Evolutionary conservation across 2,797 vertebrate species (phyloP), one percentile per base, ranked within the genome.

Genomic region (Takifugu ocellatus): DNA sequence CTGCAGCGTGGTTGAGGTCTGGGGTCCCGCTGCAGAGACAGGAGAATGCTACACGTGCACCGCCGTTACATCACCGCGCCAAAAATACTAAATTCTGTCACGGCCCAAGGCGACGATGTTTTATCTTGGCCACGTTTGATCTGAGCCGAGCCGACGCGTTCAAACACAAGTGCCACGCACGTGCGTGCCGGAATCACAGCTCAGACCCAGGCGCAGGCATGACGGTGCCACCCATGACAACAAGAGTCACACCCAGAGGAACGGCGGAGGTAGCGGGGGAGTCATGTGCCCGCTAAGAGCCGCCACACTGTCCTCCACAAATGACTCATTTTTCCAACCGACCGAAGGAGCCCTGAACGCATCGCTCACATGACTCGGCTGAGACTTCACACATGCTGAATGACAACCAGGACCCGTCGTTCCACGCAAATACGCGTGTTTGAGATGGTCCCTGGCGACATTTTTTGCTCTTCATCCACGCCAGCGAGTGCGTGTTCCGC

Each of bases 301-400:
- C 75, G 80, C 84, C 82, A 81, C 73, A 79, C 74, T 72, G 77
- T 80, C 82, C 76, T 56, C 70, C 49, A 68, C 25, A 62, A 79
- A 75, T 85, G 57, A 87, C 49, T 82, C 70, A 84, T 80, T 68
- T 63, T 25, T 58, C 72, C 57, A 53, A 59, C 68, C 31, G 63
- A 47, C 68, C 73, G 29, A 21, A 64, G 56, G 63, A 39, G 36
- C 12, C 36, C 36, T 39, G 36, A 39, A 39, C 74, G 82, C 78
- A 12, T 11, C 68, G 75, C 53, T 68, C 79, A 78, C 82, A 83
- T 70, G 80, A 79, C 79, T 74, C 68, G 58, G 75, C 55, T 74
- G 62, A 70, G 70, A 67, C 72, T 69, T 54, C 36, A 66, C 7
- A 2, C 47, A 51, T 51, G 10, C 31, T 14, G 36, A 39, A 14